Evolutionary conservation across 1,140 invertebrate genomes (phyloP).

Genomic region (Onthophagus taurus): DNA sequence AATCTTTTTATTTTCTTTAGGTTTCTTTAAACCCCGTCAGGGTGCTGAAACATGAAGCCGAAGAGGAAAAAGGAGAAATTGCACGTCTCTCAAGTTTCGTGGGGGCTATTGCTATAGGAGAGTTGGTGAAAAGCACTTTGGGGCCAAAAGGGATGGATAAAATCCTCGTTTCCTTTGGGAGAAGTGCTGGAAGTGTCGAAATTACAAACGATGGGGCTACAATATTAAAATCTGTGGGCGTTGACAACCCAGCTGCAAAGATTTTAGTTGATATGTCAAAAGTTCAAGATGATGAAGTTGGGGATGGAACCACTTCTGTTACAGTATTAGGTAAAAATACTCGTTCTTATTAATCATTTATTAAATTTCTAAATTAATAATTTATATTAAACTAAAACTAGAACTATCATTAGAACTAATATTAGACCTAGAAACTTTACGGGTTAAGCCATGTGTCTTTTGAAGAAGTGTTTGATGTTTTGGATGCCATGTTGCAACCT

Average conservation of each 20-base stretch:
- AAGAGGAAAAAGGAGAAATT: constrained; percentile 95
- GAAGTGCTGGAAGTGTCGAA: constrained; percentile 77
- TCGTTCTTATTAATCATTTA: too few relatives aligned
- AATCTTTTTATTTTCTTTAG: constrained; percentile 38
- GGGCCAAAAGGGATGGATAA: constrained; percentile 99
- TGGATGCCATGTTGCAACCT: too few relatives aligned
- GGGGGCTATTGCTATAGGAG: constrained; percentile 96
- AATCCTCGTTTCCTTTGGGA: constrained; percentile 81
- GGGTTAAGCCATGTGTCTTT: too few relatives aligned
- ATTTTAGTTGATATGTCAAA: constrained; percentile 97
- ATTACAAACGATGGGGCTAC: constrained; percentile 99
- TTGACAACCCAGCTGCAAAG: constrained; percentile 98
- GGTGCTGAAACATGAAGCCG: constrained; percentile 89
- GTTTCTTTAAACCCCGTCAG: constrained; percentile 87
- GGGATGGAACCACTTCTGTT: constrained; percentile 98
- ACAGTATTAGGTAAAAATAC: constrained; percentile 71
- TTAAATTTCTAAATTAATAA: too few relatives aligned
- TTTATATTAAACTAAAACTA: too few relatives aligned
- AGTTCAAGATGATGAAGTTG: constrained; percentile 99
- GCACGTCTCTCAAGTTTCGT: constrained; percentile 94
- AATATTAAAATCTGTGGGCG: constrained; percentile 91
- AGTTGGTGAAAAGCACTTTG: constrained; percentile 94
- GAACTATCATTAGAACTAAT: too few relatives aligned
- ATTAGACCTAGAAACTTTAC: too few relatives aligned
- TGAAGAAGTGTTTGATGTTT: too few relatives aligned